phyloP scores from a whole-genome alignment of 2,888 invertebrate genomes.

The Hyalella azteca region DNA sequence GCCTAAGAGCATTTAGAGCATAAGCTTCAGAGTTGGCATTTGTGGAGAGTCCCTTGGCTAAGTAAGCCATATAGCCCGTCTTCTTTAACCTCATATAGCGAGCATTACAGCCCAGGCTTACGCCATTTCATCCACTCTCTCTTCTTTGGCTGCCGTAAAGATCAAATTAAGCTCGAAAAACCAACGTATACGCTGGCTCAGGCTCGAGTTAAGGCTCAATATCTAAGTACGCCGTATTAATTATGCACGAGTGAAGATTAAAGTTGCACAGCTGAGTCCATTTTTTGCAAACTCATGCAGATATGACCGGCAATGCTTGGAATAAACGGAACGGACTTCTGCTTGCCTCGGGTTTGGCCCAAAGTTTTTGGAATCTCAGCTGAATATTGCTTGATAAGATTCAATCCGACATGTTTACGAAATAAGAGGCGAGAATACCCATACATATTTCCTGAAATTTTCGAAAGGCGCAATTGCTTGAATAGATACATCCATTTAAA shows the following conservation, averaged over 20 bases:
- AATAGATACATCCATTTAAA: too few species aligned
- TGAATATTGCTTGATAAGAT: too few species aligned
- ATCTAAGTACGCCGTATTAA: conserved; percentile 27
- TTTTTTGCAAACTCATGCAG: neutral
- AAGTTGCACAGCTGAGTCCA: neutral
- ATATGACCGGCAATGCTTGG: too few species aligned
- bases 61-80: neutral
- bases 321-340: too few species aligned
- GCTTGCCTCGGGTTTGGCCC: too few species aligned
- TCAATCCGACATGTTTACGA: too few species aligned
- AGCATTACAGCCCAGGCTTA: neutral
- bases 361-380: too few species aligned
- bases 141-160: neutral
- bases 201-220: conserved; percentile 25
- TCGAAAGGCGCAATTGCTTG: too few species aligned
- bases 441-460: too few species aligned
- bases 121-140: conserved; percentile 18
- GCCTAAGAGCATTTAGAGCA: neutral
- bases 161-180: conserved; percentile 6
- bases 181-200: neutral
- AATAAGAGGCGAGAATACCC: too few species aligned
- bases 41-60: neutral
- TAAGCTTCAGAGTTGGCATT: neutral
- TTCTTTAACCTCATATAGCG: neutral
- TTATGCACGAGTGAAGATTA: conserved; percentile 15